Evolutionary conservation across 2,113 vertebrate genomes (phyloP).

Genomic region (Dipodomys spectabilis): DNA sequence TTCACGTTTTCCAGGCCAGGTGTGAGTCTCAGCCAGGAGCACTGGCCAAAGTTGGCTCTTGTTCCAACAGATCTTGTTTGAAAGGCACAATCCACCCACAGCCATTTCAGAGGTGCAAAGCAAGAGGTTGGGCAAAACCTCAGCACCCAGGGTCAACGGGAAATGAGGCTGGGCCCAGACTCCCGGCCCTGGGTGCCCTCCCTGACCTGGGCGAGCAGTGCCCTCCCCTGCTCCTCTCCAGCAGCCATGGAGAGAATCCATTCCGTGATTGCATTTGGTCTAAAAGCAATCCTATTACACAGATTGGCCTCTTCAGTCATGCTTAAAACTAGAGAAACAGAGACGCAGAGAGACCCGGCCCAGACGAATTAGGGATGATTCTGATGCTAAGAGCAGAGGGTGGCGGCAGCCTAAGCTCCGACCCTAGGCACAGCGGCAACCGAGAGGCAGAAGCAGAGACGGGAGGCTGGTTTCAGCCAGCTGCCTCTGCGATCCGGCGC

Average conservation of each 20-base stretch:
- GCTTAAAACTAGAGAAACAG: constrained; percentile 28
- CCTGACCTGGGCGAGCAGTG: background rate
- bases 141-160: background rate
- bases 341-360: background rate
- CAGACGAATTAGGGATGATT: background rate
- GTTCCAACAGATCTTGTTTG: too few relatives aligned
- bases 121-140: background rate
- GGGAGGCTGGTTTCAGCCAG: too few relatives aligned
- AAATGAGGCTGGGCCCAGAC: accelerated
- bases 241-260: background rate
- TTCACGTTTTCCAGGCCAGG: background rate
- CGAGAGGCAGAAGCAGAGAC: background rate
- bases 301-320: constrained; percentile 40
- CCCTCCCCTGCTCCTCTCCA: background rate
- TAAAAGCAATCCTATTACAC: constrained; percentile 9
- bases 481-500: too few relatives aligned
- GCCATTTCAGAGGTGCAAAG: background rate
- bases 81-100: background rate
- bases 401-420: background rate
- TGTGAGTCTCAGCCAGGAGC: background rate
- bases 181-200: background rate
- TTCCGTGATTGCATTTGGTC: constrained; percentile 37
- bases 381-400: background rate
- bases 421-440: background rate
- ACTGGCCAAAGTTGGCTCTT: too few relatives aligned